Base-by-base conservation (phyloP, 1,140 invertebrate species). In the Rhagoletis zephyria region DNA sequence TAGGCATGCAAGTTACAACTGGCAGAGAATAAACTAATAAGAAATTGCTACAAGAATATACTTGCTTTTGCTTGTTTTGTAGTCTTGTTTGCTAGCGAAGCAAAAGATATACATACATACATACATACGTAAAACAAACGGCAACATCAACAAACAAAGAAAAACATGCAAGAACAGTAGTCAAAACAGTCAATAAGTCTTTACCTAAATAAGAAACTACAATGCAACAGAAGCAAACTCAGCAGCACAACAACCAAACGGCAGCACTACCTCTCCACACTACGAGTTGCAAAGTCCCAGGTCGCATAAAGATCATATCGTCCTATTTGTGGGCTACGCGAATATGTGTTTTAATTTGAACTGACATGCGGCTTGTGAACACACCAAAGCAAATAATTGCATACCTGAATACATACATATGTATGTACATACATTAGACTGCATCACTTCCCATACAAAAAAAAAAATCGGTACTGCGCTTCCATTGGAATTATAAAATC, bases 271-370 rank as follows among this genome's bases (percentile, higher is more conserved):
- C 6, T 30, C 40, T 67, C 40, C 30, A 30, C 70, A 51, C 45
- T 74, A 45, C 45, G 40, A 74, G 4, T 74, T 10, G 14, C 70
- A 51, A 30, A 30, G 30, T 30, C 30, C 30, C 30, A 30, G 30
- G 74, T 56, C 40, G n/a, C 74, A 81, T 19, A 48, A n/a, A 86
- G 85, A 86, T 86, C 59, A 45, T 86, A 86, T 86, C 85, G 63
- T 19, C 30, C 85, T 86, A 86, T 61, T 86, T 86, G 85, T 86
- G 85, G 85, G 85, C 30, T 86, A 16, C 85, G 59, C 85, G 85
- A 86, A 86, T 86, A 65, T 86, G 60, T 86, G 85, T 86, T 86
- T 86, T 86, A 86, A 86, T 86, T 86, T 86, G 85, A 86, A 61
- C 85, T 86, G 85, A 64, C 85, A 86, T 86, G 30, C 14, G 85